Conservation (phyloP, 2,888 invertebrate genomes). For the Metacarcinus magister region DNA sequence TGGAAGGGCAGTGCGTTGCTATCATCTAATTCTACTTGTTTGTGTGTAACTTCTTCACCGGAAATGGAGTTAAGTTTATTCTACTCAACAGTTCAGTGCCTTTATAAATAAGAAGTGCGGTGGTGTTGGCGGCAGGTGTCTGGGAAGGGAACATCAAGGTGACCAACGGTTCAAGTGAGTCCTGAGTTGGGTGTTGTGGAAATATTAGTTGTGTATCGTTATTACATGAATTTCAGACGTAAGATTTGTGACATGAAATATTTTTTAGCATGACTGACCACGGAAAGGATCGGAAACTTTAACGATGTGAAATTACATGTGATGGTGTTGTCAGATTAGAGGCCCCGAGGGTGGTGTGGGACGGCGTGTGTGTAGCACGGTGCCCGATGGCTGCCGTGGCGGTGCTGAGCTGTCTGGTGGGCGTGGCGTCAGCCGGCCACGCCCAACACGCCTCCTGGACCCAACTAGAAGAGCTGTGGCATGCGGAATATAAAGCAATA, state of each 20-base stretch:
- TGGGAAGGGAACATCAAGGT: not conserved
- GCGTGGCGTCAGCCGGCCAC: conserved; percentile 66
- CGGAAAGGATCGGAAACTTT: not conserved
- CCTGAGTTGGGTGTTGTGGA: not conserved
- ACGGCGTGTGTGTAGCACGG: not conserved
- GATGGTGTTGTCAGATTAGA: not conserved
- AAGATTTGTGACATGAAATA: not conserved
- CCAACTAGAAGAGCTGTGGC: conserved; percentile 59
- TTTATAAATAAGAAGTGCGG: not conserved
- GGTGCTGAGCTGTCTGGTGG: not conserved
- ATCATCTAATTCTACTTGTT: not conserved
- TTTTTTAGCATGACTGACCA: not conserved
- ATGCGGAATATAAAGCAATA: conserved; percentile 57
- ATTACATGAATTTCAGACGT: not conserved
- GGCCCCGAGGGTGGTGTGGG: not conserved
- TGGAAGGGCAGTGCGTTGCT: not conserved
- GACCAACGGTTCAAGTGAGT: not conserved
- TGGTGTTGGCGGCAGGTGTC: not conserved
- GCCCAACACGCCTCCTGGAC: conserved; percentile 70
- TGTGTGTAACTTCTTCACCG: not conserved
- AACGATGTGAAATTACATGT: not conserved
- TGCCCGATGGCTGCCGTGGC: not conserved
- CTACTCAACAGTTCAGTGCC: not conserved
- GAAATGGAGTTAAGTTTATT: not conserved
- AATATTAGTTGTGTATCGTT: not conserved